phyloP scores from a whole-genome alignment of 2,797 vertebrate genomes.

The Denticeps clupeoides region DNA sequence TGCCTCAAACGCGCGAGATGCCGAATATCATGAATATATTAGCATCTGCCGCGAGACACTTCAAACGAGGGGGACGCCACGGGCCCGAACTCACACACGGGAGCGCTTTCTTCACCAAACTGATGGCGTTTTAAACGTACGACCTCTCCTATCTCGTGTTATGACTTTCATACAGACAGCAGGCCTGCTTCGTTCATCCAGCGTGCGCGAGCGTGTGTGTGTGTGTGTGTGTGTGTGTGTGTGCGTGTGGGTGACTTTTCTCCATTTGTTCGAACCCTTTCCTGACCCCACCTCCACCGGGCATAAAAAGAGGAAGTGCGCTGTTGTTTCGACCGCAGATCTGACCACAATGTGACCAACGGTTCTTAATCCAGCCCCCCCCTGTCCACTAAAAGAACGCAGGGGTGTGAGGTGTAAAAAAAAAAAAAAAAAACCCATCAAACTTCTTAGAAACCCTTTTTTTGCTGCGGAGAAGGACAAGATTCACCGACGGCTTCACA shows the following conservation, averaged over 20 bases:
- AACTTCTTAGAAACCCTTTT: no score
- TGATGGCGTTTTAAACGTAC: no score
- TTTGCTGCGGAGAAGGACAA: no score
- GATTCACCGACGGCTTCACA: no score
- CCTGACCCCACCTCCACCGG: neutral
- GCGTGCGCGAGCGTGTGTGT: no score
- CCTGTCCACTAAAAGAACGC: no score
- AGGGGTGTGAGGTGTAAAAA: no score
- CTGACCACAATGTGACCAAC: constrained; percentile 3
- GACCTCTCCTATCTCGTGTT: neutral
- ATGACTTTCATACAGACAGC: neutral
- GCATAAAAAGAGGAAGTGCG: neutral
- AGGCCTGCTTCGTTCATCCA: neutral
- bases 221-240: no score
- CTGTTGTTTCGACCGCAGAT: neutral
- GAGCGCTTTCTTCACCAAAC: no score
- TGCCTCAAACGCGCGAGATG: neutral
- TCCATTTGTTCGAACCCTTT: neutral
- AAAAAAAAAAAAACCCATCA: no score
- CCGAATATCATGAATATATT: neutral
- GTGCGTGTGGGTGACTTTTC: neutral
- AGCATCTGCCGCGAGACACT: neutral
- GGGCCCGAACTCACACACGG: neutral
- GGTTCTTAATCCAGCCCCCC: neutral
- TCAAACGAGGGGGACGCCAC: no score